Base-by-base conservation (phyloP, 1,140 invertebrate species). In the Philopotamus ludificatus region DNA sequence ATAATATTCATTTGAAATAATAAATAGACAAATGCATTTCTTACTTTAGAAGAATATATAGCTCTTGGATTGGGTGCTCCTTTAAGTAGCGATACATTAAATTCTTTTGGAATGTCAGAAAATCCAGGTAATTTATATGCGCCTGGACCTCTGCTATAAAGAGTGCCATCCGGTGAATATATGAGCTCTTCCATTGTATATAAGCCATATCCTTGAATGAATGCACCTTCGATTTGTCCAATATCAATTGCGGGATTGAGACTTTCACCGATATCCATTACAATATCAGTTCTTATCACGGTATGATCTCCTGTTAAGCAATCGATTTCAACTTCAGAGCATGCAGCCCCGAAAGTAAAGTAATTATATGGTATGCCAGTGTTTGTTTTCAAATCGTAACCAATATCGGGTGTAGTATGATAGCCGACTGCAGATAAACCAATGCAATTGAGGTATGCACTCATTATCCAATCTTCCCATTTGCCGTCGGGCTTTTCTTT, bases 241-340 rank as follows among this genome's bases (percentile, higher is more conserved):
- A 98, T 92, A 72, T 98, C 95, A 71, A 98, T 95, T 0, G 94
- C 94, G 20, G 95, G 95, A 81, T 98, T 98, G 23, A 98, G 77
- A 80, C 93, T 96, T 65, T 92, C 86, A 18, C 85, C 86, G 55
- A 97, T 82, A 79, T 98, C 95, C 95, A 97, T 97, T 0, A 98
- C 93, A 71, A 98, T 97, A 72, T 98, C 92, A 1, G 91, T 92
- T 74, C 88, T 84, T 44, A 94, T 73, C 3, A 97, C 88, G 78
- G 90, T 85, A 75, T 95, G 91, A 73, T 94, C 92, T 44, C 92
- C 93, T 23, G 91, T 94, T 0, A 95, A 79, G 72, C 90, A 93
- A 77, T 95, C 92, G 50, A 94, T 86, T 85, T 94, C 91, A 9
- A 95, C 92, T 77, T 91, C 90, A 1, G 87, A 85, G 71, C 87